A percentile compares a stretch with the other conserved stretches of the same genome.
Conservation (phyloP, 1,140 invertebrate species). For the Neotoxoptera formosana region DNA sequence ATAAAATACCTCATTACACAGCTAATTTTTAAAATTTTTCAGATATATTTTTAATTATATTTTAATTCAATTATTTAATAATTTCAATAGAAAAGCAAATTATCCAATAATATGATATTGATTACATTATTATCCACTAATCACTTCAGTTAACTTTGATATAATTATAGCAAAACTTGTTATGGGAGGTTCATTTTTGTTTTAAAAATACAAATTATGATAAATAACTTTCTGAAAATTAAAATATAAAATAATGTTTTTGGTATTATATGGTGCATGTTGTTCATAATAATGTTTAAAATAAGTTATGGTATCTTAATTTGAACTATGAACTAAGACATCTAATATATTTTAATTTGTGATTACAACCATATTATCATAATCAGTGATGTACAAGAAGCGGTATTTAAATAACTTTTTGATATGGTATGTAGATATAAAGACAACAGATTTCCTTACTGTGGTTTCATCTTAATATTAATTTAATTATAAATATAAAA, state of each 20-base stretch:
- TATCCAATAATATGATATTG: too few species aligned
- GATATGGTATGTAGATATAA: not conserved
- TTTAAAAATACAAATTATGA: too few species aligned
- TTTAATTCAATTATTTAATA: not conserved
- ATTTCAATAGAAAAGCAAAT: too few species aligned
- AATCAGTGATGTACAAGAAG: not conserved
- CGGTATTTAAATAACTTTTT: not conserved
- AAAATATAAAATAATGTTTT: not conserved
- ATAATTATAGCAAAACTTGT: not conserved
- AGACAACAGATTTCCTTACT: not conserved
- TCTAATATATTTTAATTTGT: not conserved
- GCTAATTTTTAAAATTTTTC: not conserved
- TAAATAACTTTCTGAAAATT: not conserved
- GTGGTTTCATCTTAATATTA: not conserved
- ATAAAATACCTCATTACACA: not conserved
- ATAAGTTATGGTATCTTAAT: too few species aligned
- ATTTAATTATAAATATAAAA: not conserved
- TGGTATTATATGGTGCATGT: not conserved
- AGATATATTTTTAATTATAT: not conserved
- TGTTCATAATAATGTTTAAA: not conserved
- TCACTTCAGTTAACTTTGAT: not conserved
- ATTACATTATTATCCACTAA: too few species aligned
- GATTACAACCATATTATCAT: not conserved
- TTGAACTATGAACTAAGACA: not conserved
- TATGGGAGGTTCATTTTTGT: not conserved